A percentile compares a stretch with the other conserved stretches of the same genome.
These are phyloP conservation scores for Anarrhichthys ocellatus DNA, from an alignment of 2,113 vertebrate genomes.

Conservation along the genomic window DNA sequence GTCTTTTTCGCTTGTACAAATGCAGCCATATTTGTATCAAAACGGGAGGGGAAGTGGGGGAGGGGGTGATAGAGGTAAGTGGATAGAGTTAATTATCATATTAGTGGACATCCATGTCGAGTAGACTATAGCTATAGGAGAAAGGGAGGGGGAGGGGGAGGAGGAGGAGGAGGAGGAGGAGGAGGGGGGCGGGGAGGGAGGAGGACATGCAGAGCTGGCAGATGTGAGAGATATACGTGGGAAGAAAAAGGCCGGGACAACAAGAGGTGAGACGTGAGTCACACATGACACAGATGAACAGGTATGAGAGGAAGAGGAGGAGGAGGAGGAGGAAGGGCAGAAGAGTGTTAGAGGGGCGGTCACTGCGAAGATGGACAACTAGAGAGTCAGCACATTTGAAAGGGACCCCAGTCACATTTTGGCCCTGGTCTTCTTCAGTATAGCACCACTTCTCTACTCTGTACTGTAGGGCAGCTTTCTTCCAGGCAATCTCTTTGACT, in stretches of 20 bases:
- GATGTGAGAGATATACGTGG: constrained; percentile 77
- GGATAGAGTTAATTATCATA: constrained; percentile 66
- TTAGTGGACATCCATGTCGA: constrained; percentile 66
- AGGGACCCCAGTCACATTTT: constrained; percentile 89
- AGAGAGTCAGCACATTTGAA: constrained; percentile 84
- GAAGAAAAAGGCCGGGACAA: constrained; percentile 72
- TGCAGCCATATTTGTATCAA: constrained; percentile 78
- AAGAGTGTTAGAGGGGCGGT: constrained; percentile 65
- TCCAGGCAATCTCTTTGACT: not conserved
- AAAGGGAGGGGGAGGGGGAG: constrained; percentile 48
- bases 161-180: constrained; percentile 35
- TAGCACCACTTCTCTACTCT: constrained; percentile 45
- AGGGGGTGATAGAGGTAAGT: constrained; percentile 47
- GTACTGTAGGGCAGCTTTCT: constrained; percentile 19
- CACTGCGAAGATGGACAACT: constrained; percentile 77
- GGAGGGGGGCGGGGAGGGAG: constrained; percentile 57
- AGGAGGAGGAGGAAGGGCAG: constrained; percentile 29
- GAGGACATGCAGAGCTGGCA: constrained; percentile 86
- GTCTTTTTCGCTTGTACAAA: constrained; percentile 81
- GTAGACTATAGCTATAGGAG: constrained; percentile 70
- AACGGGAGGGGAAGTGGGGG: constrained; percentile 43
- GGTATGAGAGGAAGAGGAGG: constrained; percentile 36
- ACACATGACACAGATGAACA: constrained; percentile 80
- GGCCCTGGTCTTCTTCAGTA: constrained; percentile 40
- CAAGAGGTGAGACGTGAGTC: constrained; percentile 71